Evolutionary conservation across 2,888 invertebrate species (phyloP).

Genomic region (Pollenia griseotomentosa): DNA sequence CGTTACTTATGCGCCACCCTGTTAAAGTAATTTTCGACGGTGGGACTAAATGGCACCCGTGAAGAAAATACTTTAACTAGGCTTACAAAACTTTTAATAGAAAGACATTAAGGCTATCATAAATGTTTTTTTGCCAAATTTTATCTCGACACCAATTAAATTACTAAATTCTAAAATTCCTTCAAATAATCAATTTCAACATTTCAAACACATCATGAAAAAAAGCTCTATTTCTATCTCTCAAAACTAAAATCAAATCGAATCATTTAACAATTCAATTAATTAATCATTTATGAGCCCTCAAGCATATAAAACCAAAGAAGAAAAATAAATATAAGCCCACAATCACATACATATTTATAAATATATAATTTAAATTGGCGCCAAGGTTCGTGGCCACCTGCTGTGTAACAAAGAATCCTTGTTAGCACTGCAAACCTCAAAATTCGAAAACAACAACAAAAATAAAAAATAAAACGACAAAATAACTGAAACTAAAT

Average conservation of each 20-base stretch:
- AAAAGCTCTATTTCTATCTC: neutral
- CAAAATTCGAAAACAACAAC: slow-evolving; percentile 43
- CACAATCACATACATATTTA: slow-evolving; percentile 59
- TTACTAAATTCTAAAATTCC: too few species aligned
- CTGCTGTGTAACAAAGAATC: slow-evolving; percentile 79
- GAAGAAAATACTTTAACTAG: too few species aligned
- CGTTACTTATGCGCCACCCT: too few species aligned
- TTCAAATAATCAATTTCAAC: too few species aligned
- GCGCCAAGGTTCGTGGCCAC: slow-evolving; percentile 81
- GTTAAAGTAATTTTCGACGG: too few species aligned
- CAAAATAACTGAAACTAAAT: slow-evolving; percentile 5
- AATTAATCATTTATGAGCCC: slow-evolving; percentile 72
- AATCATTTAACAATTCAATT: slow-evolving; percentile 74
- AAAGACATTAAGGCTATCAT: too few species aligned
- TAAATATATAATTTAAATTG: slow-evolving; percentile 75
- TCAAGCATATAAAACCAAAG: slow-evolving; percentile 60
- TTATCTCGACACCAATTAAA: too few species aligned
- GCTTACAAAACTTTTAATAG: too few species aligned
- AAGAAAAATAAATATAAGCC: slow-evolving; percentile 23
- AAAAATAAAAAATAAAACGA: slow-evolving; percentile 2
- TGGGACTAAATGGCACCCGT: too few species aligned
- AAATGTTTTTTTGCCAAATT: too few species aligned
- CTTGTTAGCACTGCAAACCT: slow-evolving; percentile 80
- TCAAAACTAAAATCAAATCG: slow-evolving; percentile 53
- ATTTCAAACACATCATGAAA: neutral